Percentiles rank a stretch among this genome's conserved stretches.
These are phyloP conservation scores for Hippopotamus amphibius DNA, from an alignment of 2,113 vertebrate species.

Conservation along the genomic window DNA sequence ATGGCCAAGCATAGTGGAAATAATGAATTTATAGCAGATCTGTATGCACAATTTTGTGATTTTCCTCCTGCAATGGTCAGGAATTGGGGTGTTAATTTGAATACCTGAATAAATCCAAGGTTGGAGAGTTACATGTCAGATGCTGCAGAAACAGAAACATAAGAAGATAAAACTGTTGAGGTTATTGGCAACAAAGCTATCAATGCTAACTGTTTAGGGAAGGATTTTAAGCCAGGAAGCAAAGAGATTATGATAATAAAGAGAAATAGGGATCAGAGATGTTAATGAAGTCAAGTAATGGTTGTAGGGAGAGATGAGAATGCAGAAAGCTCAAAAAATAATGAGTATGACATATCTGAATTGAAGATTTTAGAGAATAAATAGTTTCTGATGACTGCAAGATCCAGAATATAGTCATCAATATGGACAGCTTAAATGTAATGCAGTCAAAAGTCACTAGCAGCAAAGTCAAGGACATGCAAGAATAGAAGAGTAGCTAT, in stretches of 20 bases:
- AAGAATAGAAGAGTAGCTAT: neutral
- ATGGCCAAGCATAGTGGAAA: neutral
- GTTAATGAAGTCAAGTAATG: constrained; percentile 12
- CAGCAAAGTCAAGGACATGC: neutral
- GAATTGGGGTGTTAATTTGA: neutral
- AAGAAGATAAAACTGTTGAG: neutral
- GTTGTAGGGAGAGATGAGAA: neutral
- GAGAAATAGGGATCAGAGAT: neutral
- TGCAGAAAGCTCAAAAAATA: neutral
- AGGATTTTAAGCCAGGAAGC: constrained; percentile 9
- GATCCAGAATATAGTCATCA: neutral
- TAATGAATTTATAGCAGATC: neutral
- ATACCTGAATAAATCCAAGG: neutral
- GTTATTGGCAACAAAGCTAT: neutral
- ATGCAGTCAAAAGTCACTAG: neutral
- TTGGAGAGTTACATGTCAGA: neutral
- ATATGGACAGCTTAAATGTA: neutral
- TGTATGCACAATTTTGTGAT: neutral
- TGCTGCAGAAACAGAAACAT: neutral
- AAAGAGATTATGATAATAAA: neutral
- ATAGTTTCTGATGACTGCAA: neutral
- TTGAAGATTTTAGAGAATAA: constrained; percentile 37
- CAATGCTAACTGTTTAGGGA: neutral
- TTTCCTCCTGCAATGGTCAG: neutral
- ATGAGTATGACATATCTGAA: neutral